Evolutionary conservation across 2,888 invertebrate species (phyloP).

Genomic region (Zootermopsis nevadensis): DNA sequence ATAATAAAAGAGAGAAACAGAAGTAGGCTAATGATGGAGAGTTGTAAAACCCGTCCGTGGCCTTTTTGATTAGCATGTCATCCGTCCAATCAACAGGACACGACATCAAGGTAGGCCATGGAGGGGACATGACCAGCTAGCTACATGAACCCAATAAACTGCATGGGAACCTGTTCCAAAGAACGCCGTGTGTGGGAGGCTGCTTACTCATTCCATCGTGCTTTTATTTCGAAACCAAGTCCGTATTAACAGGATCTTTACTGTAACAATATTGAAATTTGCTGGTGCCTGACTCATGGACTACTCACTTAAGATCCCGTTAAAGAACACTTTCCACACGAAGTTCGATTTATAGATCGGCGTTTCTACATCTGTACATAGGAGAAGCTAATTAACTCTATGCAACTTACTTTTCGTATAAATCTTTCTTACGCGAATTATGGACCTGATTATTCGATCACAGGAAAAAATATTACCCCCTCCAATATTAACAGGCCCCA

Average conservation of each 20-base stretch:
- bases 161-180: slow-evolving; percentile 22
- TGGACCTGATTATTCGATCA: too few relatives aligned
- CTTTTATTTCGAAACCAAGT: neutral
- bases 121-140: slow-evolving; percentile 29
- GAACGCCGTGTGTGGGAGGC: neutral
- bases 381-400: too few relatives aligned
- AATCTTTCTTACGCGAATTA: too few relatives aligned
- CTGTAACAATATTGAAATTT: neutral
- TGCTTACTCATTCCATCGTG: neutral
- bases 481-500: too few relatives aligned
- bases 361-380: too few relatives aligned
- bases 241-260: neutral
- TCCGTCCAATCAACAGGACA: slow-evolving; percentile 33
- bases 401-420: too few relatives aligned
- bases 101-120: slow-evolving; percentile 22
- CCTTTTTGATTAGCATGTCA: slow-evolving; percentile 39
- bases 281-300: neutral
- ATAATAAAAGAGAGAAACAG: neutral
- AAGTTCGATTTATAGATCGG: too few relatives aligned
- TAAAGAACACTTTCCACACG: too few relatives aligned
- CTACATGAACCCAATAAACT: slow-evolving; percentile 10
- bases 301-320: neutral
- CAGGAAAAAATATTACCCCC: too few relatives aligned
- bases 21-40: slow-evolving; percentile 40
- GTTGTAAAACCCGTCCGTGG: slow-evolving; percentile 12